These are phyloP conservation scores for Alentia gelatinosa DNA, from an alignment of 2,888 invertebrate species.

Conservation along the genomic window DNA sequence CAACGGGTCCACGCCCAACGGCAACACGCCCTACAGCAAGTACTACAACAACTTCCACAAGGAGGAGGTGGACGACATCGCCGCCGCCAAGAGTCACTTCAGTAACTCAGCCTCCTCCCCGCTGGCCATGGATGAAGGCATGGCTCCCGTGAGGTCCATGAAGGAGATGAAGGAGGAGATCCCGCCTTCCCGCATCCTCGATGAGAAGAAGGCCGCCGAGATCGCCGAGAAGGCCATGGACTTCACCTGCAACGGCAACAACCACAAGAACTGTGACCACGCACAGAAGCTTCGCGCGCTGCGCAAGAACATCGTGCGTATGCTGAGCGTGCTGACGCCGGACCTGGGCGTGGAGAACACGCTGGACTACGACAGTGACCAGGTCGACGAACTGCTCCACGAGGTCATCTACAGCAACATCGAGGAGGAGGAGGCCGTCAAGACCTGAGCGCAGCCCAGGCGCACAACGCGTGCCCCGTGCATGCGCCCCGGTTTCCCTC, in stretches of 20 bases:
- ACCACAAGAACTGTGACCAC: slow-evolving; percentile 69
- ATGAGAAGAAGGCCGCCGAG: slow-evolving; percentile 36
- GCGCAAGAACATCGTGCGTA: slow-evolving; percentile 77
- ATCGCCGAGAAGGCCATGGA: slow-evolving; percentile 36
- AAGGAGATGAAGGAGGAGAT: slow-evolving; percentile 45
- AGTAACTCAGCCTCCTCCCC: not conserved
- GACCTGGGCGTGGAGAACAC: slow-evolving; percentile 79
- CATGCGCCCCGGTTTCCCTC: not conserved
- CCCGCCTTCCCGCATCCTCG: not conserved
- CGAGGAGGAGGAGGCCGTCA: slow-evolving; percentile 60
- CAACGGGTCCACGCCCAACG: not conserved
- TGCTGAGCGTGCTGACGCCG: slow-evolving; percentile 79
- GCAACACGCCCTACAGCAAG: not conserved
- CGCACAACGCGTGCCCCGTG: not conserved
- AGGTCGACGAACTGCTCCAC: slow-evolving; percentile 78
- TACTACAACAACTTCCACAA: not conserved
- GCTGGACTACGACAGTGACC: slow-evolving; percentile 77
- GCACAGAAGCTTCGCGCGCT: slow-evolving; percentile 75
- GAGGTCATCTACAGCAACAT: slow-evolving; percentile 76
- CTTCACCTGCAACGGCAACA: slow-evolving; percentile 46
- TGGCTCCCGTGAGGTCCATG: not conserved
- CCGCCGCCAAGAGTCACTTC: not conserved
- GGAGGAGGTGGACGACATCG: not conserved
- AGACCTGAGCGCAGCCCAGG: slow-evolving; percentile 4
- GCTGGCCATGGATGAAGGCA: not conserved